Evolutionary conservation across 92 coral and sea anemone species (phyloP), one percentile per base, ranked within the genome.

Genomic region (Epizoanthus stellaris): DNA sequence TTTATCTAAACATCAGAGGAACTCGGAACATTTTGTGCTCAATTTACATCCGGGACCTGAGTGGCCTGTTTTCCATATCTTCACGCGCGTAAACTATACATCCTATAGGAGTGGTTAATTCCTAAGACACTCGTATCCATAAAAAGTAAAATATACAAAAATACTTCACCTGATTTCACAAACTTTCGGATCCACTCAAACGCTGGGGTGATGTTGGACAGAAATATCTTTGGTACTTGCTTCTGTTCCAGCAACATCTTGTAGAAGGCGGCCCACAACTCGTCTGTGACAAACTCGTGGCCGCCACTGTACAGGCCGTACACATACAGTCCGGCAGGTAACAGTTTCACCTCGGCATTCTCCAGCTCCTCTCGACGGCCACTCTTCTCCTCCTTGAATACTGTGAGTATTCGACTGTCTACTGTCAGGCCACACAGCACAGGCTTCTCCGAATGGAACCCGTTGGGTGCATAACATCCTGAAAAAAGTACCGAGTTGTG

Each of bases 261-360:
- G 80, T 60, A 92, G 61, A 92, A 92, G 1, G 90, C 92, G 17
- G 91, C 92, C 95, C 95, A 92, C 75, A 92, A 80, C 56, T 92
- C 90, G 23, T 86, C 87, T 12, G 95, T 89, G 80, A 75, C 92
- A 73, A 85, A 76, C 40, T 81, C 80, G 77, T 76, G 91, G 30
- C 36, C 71, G 34, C 87, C 82, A n/a, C 88, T 54, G 70, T 86
- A 80, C 66, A 73, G 45, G 3, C 80, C 90, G 34, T 65, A 92
- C 76, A 92, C 95, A 9, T 73, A 77, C 92, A 92, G 82, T 47
- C 95, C 95, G 20, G 85, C 89, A 11, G 80, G 86, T 20, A 73
- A 82, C 14, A 92, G 91, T 40, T 92, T 92, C 6, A 92, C 91
- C 58, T 92, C 95, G 4, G 86, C 95, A 59, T 89, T 84, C 66